phyloP scores from a whole-genome alignment of 2,113 vertebrate genomes.

The Chlorodrepanis virens region DNA sequence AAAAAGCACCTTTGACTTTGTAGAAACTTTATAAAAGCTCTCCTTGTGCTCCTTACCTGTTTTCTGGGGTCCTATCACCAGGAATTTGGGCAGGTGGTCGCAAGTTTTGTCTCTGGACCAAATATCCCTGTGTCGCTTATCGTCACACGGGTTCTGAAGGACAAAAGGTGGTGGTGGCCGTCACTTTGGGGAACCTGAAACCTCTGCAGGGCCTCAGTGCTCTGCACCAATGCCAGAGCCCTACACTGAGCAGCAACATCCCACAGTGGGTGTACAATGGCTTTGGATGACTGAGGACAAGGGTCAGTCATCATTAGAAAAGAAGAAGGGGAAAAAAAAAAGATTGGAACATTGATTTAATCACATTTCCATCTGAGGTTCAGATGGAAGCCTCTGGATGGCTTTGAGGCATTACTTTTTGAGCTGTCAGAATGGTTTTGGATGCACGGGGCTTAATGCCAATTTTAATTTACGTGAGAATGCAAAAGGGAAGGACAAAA shows the following conservation, averaged over 20 bases:
- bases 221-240: neutral
- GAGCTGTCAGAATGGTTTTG: slow-evolving; percentile 49
- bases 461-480: slow-evolving; percentile 58
- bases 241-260: neutral
- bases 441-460: slow-evolving; percentile 1
- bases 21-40: neutral
- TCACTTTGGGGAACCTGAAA: neutral
- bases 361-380: slow-evolving; percentile 7
- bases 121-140: slow-evolving; percentile 81
- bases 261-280: neutral
- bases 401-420: slow-evolving; percentile 31
- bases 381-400: slow-evolving; percentile 9
- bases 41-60: slow-evolving; percentile 67
- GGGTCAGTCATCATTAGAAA: neutral
- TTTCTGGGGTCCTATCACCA: slow-evolving; percentile 83
- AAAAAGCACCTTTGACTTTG: neutral
- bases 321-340: neutral
- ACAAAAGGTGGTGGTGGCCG: neutral
- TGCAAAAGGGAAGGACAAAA: slow-evolving; percentile 22
- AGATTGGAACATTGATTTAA: slow-evolving; percentile 4
- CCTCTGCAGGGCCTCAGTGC: neutral
- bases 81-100: slow-evolving; percentile 79
- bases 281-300: neutral
- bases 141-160: slow-evolving; percentile 79
- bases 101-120: slow-evolving; percentile 84